phyloP scores from a whole-genome alignment of 2,797 vertebrate genomes.

The Lepidocolaptes lacrymiger region DNA sequence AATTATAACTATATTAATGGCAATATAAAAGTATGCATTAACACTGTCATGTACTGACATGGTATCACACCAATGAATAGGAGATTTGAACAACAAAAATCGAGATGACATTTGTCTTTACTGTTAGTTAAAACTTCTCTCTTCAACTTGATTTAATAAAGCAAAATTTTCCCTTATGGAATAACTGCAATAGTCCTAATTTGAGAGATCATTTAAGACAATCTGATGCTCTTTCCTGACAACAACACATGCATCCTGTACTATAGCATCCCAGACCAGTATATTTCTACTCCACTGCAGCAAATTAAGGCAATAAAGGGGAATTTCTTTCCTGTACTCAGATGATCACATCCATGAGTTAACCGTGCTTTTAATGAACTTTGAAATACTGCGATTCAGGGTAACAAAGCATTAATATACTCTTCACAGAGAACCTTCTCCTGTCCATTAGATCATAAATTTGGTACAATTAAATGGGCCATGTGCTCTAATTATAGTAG shows the following conservation, averaged over 20 bases:
- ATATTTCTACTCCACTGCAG: not conserved
- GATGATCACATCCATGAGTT: not conserved
- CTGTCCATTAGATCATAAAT: constrained; percentile 12
- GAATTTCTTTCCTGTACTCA: not conserved
- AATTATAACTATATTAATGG: constrained; percentile 72
- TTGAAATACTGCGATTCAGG: not conserved
- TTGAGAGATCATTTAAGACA: not conserved
- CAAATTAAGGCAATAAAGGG: constrained; percentile 22
- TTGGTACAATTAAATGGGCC: constrained; percentile 10
- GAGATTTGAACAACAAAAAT: not conserved
- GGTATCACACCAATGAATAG: not conserved
- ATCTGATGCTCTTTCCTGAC: not conserved
- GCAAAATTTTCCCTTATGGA: not conserved
- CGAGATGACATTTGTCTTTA: not conserved
- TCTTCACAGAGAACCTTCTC: not conserved
- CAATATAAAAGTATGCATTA: constrained; percentile 28
- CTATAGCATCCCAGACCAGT: not conserved
- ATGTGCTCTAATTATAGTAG: not conserved
- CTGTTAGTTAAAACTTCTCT: constrained; percentile 24
- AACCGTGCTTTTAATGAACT: not conserved
- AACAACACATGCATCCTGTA: not conserved
- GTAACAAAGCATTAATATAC: not conserved
- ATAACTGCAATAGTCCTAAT: not conserved
- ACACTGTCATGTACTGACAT: not conserved
- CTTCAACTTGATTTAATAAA: constrained; percentile 37